These are phyloP conservation scores for Pomacea canaliculata DNA, from an alignment of 2,888 invertebrate species.

Conservation along the genomic window DNA sequence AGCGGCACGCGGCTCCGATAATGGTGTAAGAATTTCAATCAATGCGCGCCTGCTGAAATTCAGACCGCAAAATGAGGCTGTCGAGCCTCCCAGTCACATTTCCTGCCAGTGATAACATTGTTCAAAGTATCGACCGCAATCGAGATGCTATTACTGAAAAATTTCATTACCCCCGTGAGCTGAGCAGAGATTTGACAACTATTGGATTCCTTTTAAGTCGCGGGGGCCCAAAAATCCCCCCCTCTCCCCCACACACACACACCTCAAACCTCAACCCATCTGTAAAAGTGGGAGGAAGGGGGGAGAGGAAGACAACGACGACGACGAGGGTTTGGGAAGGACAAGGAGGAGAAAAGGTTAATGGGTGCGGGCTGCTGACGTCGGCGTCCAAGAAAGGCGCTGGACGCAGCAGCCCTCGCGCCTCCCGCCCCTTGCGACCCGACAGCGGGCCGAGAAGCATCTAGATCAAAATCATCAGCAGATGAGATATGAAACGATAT, in stretches of 20 bases:
- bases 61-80: constrained; percentile 12
- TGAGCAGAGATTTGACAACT: constrained; percentile 31
- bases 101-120: constrained; percentile 29
- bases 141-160: constrained; percentile 27
- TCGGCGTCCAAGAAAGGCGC: neutral
- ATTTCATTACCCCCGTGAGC: constrained; percentile 30
- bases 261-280: neutral
- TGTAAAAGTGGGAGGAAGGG: neutral
- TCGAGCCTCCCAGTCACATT: constrained; percentile 17
- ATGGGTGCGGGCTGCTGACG: constrained; percentile 17
- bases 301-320: neutral
- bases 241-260: no score
- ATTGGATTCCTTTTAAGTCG: constrained; percentile 27
- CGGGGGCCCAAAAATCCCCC: neutral
- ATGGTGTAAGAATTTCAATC: constrained; percentile 28
- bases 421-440: no score
- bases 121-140: constrained; percentile 32
- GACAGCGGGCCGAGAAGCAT: neutral
- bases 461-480: constrained; percentile 19
- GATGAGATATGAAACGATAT: constrained; percentile 25
- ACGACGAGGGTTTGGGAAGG: neutral
- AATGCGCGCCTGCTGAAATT: constrained; percentile 19
- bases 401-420: constrained; percentile 9
- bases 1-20: constrained; percentile 21
- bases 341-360: neutral